Conservation (phyloP, 2,113 vertebrate species). For the Caretta caretta region DNA sequence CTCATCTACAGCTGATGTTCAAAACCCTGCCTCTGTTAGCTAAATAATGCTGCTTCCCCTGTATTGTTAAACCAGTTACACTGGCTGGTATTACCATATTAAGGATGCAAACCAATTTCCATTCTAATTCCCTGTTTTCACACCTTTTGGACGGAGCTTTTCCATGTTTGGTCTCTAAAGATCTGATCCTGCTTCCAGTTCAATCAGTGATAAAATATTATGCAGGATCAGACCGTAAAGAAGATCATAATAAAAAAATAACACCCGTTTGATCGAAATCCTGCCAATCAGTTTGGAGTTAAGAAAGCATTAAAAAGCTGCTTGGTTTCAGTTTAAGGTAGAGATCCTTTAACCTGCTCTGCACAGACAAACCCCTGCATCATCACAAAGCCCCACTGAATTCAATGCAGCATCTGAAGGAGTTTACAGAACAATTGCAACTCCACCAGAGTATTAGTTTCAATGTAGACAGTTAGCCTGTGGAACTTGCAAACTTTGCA, state of each 20-base stretch:
- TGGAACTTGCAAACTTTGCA: conserved; percentile 38
- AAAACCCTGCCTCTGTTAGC: background rate
- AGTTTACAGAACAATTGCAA: conserved; percentile 44
- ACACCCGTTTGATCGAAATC: background rate
- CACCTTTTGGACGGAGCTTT: background rate
- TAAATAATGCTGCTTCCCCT: background rate
- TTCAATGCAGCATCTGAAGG: conserved; percentile 22
- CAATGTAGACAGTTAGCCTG: conserved; percentile 32
- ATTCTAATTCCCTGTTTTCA: background rate
- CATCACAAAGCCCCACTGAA: conserved; percentile 63
- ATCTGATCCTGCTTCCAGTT: background rate
- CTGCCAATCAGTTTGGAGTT: background rate
- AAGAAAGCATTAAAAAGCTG: conserved; percentile 53
- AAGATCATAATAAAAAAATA: background rate
- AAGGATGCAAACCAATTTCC: fast-evolving
- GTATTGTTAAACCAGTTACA: fast-evolving
- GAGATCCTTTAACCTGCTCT: conserved; percentile 14
- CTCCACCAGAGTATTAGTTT: conserved; percentile 50
- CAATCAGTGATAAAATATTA: background rate
- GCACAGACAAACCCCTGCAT: background rate
- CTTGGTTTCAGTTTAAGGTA: background rate
- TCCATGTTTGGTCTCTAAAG: background rate
- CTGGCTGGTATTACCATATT: background rate
- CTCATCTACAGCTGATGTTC: conserved; percentile 29
- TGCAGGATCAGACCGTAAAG: fast-evolving